A percentile compares a stretch with the other conserved stretches of the same genome.
Evolutionary conservation across 2,797 vertebrate genomes (phyloP).

Genomic region (Holocentrus rufus): DNA sequence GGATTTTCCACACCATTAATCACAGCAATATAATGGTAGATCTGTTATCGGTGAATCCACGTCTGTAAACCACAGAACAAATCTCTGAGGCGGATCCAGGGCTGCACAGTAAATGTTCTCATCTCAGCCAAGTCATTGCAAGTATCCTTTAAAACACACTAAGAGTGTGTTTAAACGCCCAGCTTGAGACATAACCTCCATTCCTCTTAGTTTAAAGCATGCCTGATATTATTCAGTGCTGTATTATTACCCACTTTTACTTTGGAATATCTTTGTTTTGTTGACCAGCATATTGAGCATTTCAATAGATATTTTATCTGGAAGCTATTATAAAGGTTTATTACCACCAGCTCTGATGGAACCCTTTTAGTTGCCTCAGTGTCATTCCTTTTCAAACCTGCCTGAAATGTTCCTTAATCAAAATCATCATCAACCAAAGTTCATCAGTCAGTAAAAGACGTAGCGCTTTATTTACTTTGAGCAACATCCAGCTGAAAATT

Average conservation of each 20-base stretch:
- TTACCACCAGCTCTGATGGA: neutral
- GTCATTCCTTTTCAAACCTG: slow-evolving; percentile 40
- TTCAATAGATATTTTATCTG: neutral
- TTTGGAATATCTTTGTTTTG: neutral
- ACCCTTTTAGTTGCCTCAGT: neutral
- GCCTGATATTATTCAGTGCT: neutral
- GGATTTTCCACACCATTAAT: slow-evolving; percentile 48
- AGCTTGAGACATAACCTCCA: neutral
- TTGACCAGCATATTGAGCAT: neutral
- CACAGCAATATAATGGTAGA: slow-evolving; percentile 20
- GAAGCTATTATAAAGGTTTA: neutral
- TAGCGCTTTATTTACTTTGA: slow-evolving; percentile 35
- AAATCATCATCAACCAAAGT: slow-evolving; percentile 48
- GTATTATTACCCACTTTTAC: neutral
- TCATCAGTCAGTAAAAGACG: slow-evolving; percentile 20
- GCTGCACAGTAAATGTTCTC: neutral
- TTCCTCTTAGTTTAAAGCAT: slow-evolving; percentile 7
- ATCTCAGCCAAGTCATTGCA: neutral
- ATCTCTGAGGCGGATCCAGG: slow-evolving; percentile 15
- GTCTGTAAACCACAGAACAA: slow-evolving; percentile 37
- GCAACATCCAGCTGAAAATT: slow-evolving; percentile 41
- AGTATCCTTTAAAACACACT: slow-evolving; percentile 4
- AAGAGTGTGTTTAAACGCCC: neutral
- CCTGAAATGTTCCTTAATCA: slow-evolving; percentile 31
- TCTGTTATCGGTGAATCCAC: slow-evolving; percentile 38